Percentiles rank a stretch among this genome's conserved stretches.
phyloP scores from a whole-genome alignment of 2,797 vertebrate genomes.

The Monodelphis domestica region DNA sequence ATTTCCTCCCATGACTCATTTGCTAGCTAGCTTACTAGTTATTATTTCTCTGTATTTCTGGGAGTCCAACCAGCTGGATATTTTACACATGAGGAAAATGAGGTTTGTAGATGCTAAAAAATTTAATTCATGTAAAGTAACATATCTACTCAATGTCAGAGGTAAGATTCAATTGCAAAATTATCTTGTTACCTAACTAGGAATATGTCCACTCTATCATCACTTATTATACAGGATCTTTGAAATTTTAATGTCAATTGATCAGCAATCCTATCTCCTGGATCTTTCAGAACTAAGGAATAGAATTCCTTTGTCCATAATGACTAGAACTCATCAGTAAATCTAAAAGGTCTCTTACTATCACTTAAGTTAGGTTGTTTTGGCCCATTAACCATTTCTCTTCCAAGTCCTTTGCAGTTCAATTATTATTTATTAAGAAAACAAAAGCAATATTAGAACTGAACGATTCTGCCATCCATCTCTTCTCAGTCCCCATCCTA shows the following conservation, averaged over 20 bases:
- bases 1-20: no score
- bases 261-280: not conserved
- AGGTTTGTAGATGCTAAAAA: not conserved
- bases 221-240: not conserved
- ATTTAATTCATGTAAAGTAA: not conserved
- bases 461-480: no score
- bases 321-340: not conserved
- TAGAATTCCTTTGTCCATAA: not conserved
- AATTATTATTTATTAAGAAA: no score
- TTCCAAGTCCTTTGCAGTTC: not conserved
- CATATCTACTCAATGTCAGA: not conserved
- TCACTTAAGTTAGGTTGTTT: not conserved
- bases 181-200: not conserved
- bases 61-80: not conserved
- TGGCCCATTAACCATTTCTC: not conserved
- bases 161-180: not conserved
- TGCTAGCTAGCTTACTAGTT: not conserved
- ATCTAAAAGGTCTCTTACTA: not conserved
- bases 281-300: not conserved
- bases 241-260: not conserved
- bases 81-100: not conserved
- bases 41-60: not conserved
- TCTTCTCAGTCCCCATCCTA: no score
- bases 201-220: no score
- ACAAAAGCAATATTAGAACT: no score